phyloP scores from a whole-genome alignment of 2,113 vertebrate species.

The Aythya baeri region DNA sequence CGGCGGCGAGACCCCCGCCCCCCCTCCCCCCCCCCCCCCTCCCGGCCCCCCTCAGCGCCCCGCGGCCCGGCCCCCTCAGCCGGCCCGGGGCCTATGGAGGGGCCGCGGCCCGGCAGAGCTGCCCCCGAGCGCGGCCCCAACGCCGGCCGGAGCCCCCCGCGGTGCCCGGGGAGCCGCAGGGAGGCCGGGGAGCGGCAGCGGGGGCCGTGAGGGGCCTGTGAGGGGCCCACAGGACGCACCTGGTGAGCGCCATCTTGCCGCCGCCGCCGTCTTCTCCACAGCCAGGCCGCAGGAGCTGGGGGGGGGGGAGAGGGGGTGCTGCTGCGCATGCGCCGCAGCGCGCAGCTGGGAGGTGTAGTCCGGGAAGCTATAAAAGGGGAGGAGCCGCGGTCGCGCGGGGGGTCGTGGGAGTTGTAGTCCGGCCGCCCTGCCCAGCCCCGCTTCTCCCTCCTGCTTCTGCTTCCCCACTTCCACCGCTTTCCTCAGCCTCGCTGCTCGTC shows the following conservation, averaged over 20 bases:
- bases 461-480: background rate
- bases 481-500: background rate
- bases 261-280: constrained; percentile 25
- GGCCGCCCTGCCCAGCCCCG: fast-evolving
- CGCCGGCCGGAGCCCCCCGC: too few species aligned
- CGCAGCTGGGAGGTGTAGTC: constrained; percentile 52
- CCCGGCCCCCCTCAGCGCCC: too few species aligned
- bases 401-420: background rate
- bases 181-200: too few species aligned
- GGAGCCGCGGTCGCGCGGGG: too few species aligned
- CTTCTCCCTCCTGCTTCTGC: background rate
- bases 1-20: fast-evolving
- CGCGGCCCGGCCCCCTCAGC: too few species aligned
- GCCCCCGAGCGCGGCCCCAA: too few species aligned
- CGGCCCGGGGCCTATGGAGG: too few species aligned
- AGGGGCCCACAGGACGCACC: constrained; percentile 63
- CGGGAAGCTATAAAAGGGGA: fast-evolving
- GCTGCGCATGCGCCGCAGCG: fast-evolving
- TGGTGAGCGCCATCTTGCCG: constrained; percentile 89
- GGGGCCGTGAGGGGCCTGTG: too few species aligned
- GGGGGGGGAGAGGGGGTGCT: background rate
- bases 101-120: too few species aligned
- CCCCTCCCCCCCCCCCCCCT: too few species aligned
- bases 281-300: background rate
- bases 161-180: too few species aligned